Evolutionary conservation across 2,888 invertebrate genomes (phyloP).

Genomic region (Physocephala rufipes): DNA sequence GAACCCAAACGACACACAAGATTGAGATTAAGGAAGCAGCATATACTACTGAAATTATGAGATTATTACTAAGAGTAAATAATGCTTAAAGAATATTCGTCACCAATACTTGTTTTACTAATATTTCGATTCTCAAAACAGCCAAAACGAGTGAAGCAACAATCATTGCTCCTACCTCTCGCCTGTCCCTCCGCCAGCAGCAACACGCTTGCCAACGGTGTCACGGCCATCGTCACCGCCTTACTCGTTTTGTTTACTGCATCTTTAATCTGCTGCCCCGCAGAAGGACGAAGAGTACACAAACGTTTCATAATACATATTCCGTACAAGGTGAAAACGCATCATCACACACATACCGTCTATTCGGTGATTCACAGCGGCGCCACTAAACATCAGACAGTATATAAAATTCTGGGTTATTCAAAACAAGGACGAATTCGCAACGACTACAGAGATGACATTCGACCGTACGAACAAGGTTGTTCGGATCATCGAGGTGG

Average conservation of each 20-base stretch:
- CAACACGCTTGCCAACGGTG: too few relatives aligned
- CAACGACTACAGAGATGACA: slow-evolving; percentile 44
- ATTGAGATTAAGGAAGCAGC: too few relatives aligned
- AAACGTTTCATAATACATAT: slow-evolving; percentile 83
- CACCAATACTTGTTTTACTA: not conserved
- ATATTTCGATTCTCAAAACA: not conserved
- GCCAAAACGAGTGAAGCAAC: slow-evolving; percentile 1
- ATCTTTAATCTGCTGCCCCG: slow-evolving; percentile 42
- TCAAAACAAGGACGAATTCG: slow-evolving; percentile 60
- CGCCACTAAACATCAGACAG: slow-evolving; percentile 57
- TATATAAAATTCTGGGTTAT: slow-evolving; percentile 64
- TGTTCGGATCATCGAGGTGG: slow-evolving; percentile 56
- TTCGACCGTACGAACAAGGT: slow-evolving; percentile 21
- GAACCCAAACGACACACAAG: not conserved
- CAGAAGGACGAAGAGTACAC: slow-evolving; percentile 67
- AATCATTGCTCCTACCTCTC: slow-evolving; percentile 40
- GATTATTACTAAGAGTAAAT: slow-evolving; percentile 10
- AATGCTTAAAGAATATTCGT: not conserved
- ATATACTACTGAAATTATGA: not conserved
- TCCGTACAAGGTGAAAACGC: slow-evolving; percentile 79
- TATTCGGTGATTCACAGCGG: slow-evolving; percentile 77
- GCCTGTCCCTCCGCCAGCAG: too few relatives aligned
- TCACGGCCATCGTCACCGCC: too few relatives aligned
- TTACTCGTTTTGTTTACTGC: slow-evolving; percentile 23
- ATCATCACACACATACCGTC: slow-evolving; percentile 76